phyloP scores from a whole-genome alignment of 23 tunicate genomes.

The Diplosoma virens region DNA sequence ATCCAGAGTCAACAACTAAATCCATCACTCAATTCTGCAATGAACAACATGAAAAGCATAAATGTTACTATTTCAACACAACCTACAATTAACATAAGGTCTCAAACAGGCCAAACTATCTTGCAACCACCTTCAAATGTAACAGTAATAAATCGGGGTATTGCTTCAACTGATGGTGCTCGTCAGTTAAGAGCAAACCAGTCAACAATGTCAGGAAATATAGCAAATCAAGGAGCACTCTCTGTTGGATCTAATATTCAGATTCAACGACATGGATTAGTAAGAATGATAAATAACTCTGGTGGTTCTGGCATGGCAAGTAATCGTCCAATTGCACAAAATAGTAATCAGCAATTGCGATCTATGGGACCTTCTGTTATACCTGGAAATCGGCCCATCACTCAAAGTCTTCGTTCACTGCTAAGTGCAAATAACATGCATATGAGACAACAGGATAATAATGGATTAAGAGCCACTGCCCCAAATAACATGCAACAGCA shows the following conservation, averaged over 20 bases:
- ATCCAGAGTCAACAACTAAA: constrained; percentile 9
- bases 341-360: not conserved
- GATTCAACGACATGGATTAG: not conserved
- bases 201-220: not conserved
- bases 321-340: constrained; percentile 15
- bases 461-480: constrained; percentile 24
- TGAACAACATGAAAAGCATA: not conserved
- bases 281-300: constrained; percentile 1
- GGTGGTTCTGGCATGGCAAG: constrained; percentile 1
- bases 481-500: constrained; percentile 39
- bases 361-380: not conserved
- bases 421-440: not conserved
- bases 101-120: constrained; percentile 9
- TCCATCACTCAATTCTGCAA: not conserved
- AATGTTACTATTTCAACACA: not conserved
- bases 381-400: not conserved
- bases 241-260: not conserved
- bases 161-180: not conserved
- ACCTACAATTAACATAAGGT: not conserved
- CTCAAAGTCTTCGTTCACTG: not conserved
- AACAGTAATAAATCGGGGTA: not conserved
- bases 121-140: not conserved
- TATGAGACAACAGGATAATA: constrained; percentile 17
- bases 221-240: not conserved
- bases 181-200: constrained; percentile 9